Evolutionary conservation across 1,140 invertebrate species (phyloP).

Genomic region (Leptopilina clavipes): DNA sequence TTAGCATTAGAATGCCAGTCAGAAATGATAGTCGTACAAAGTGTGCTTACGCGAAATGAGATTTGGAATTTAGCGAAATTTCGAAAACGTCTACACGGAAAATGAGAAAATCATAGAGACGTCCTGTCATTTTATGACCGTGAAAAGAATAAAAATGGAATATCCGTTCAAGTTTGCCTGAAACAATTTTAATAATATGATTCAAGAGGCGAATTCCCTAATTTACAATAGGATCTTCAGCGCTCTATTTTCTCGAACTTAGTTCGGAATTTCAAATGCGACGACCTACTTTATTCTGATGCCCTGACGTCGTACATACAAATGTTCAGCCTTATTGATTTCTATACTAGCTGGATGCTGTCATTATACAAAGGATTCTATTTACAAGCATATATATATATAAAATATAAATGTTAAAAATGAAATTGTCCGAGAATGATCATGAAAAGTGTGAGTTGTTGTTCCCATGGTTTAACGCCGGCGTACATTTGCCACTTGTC

Average conservation of each 20-base stretch:
- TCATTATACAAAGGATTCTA: slow-evolving; percentile 14
- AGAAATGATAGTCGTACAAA: slow-evolving; percentile 5
- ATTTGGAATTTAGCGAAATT: background rate
- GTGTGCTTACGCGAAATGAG: background rate
- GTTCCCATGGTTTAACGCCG: background rate
- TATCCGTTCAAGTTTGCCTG: slow-evolving; percentile 8
- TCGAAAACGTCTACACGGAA: background rate
- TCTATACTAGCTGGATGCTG: slow-evolving; percentile 22
- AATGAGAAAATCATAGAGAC: slow-evolving; percentile 4
- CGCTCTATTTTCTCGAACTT: slow-evolving; percentile 21
- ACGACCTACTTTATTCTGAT: slow-evolving; percentile 31
- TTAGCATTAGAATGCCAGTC: slow-evolving; percentile 2
- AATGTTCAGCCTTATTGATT: slow-evolving; percentile 33
- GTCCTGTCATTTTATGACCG: slow-evolving; percentile 8
- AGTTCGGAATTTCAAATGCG: slow-evolving; percentile 27
- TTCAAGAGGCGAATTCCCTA: slow-evolving; percentile 10
- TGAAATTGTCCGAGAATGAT: background rate
- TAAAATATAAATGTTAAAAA: background rate
- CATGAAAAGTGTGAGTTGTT: background rate
- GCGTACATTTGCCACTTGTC: background rate
- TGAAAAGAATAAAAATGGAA: background rate
- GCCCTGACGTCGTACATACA: slow-evolving; percentile 32
- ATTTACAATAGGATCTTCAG: slow-evolving; percentile 27
- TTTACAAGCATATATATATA: slow-evolving; percentile 15
- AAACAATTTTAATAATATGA: slow-evolving; percentile 32